phyloP scores from a whole-genome alignment of 1,140 invertebrate species.

The Zaprionus davidi region DNA sequence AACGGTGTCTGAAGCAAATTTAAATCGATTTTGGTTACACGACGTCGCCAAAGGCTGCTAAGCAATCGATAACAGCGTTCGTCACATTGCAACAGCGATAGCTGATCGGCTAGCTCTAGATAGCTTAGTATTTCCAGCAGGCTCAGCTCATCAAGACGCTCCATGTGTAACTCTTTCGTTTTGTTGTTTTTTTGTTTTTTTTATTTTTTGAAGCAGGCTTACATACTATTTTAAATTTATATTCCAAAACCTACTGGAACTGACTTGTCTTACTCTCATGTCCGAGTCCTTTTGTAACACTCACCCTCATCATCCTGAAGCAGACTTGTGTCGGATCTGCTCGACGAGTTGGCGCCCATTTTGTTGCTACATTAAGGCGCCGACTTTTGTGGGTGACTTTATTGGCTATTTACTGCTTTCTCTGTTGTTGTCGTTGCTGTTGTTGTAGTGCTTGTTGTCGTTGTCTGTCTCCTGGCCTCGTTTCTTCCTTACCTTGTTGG shows the following conservation, averaged over 20 bases:
- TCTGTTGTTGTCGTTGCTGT: neutral
- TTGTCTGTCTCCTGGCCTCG: constrained; percentile 7
- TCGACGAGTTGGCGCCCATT: constrained; percentile 82
- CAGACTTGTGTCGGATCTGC: constrained; percentile 80
- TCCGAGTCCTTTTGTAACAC: constrained; percentile 2
- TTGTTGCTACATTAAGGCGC: constrained; percentile 68
- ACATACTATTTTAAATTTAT: constrained; percentile 44
- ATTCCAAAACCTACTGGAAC: neutral
- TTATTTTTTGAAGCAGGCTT: constrained; percentile 6
- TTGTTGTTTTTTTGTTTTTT: constrained; percentile 2
- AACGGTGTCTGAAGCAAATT: constrained; percentile 58
- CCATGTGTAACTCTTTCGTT: constrained; percentile 37
- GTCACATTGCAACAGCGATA: constrained; percentile 57
- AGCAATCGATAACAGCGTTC: constrained; percentile 53
- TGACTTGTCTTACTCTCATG: neutral
- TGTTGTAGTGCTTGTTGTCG: constrained; percentile 9
- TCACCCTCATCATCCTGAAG: constrained; percentile 81
- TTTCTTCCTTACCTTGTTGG: constrained; percentile 13
- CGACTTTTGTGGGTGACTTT: constrained; percentile 29
- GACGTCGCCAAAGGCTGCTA: constrained; percentile 55
- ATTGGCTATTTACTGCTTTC: constrained; percentile 25
- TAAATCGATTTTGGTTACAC: constrained; percentile 43
- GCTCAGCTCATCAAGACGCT: constrained; percentile 63
- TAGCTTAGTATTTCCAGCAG: constrained; percentile 53
- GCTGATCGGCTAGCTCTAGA: constrained; percentile 52